Conservation (phyloP, 2,113 vertebrate species). For the Ageneiosus marmoratus region DNA sequence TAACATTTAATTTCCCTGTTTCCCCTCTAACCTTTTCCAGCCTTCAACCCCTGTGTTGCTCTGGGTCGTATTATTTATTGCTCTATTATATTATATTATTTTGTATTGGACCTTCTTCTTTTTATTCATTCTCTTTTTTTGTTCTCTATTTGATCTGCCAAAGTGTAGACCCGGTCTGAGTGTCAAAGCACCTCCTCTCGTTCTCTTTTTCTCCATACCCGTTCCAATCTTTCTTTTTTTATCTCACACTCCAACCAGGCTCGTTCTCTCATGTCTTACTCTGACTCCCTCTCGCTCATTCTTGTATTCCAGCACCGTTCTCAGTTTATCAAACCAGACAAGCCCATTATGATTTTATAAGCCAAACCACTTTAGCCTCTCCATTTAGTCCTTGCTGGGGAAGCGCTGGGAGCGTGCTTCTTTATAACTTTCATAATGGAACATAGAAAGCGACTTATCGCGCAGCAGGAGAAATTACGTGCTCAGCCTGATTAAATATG, state of each 20-base stretch:
- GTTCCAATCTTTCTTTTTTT: conserved; percentile 8
- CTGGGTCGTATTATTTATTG: background rate
- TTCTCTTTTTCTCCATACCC: background rate
- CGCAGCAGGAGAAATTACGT: conserved; percentile 67
- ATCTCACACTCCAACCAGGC: background rate
- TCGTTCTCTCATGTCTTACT: conserved; percentile 5
- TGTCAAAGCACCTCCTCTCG: background rate
- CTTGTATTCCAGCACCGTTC: conserved; percentile 63
- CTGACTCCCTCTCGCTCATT: conserved; percentile 13
- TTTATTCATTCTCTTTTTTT: conserved; percentile 52
- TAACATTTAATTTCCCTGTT: background rate
- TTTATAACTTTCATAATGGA: conserved; percentile 81
- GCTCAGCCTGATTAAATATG: conserved; percentile 76
- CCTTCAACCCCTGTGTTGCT: background rate
- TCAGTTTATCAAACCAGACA: conserved; percentile 76
- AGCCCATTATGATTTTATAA: conserved; percentile 81
- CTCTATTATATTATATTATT: no score
- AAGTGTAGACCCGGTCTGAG: background rate
- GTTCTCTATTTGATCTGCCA: background rate
- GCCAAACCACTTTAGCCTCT: conserved; percentile 76
- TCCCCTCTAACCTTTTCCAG: conserved; percentile 53
- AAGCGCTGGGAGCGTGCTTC: conserved; percentile 61
- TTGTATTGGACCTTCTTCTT: conserved; percentile 13
- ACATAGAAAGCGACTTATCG: conserved; percentile 80
- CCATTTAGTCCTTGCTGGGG: conserved; percentile 71